Base-by-base conservation (phyloP, 2,888 invertebrate species). In the Eurois occulta region DNA sequence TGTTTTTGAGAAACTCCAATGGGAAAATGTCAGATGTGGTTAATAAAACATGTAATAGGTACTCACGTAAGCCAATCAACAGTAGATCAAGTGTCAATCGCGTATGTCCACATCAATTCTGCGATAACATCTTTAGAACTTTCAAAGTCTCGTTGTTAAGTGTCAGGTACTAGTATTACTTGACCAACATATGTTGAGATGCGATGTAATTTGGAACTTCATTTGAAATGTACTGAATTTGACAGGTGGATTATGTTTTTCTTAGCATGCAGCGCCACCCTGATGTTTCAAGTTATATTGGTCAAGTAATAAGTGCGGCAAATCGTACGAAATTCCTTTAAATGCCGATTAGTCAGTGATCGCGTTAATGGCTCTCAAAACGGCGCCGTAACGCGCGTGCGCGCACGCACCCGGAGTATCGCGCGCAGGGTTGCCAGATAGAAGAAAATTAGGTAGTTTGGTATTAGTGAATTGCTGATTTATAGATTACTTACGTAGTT, bases 311-410 rank as follows among this genome's bases (percentile, higher is more conserved):
- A 69, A 66, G 72, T 78, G 60, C 75, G 77, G 84, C 75, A 86
- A 87, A 86, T 87, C 78, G 83, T 81, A 83, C 78, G 78, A 84
- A 84, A 81, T 87, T 83, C 83, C 80, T 77, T 81, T 84, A 85
- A 88, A 88, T 86, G 81, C 68, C 85, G 85, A 90, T 90, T 90
- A 88, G 86, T 86, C 84, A 86, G 81, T 78, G 86, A 87, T 87
- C 85, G 89, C 87, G 86, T 89, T 88, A 88, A 83, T 86, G 84
- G 81, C 77, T 83, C 85, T 85, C 81, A 84, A 87, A 88, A 88
- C 86, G 84, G 87, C 80, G 81, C 69, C 80, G 75, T 72, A 77
- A 85, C 72, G 80, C 78, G 82, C 84, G 77, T 78, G 86, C 81
- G 83, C 74, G 64, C 83, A 81, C 85, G 86, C 87, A 83, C 77